phyloP scores from a whole-genome alignment of 2,113 vertebrate species.

The Odocoileus virginianus region DNA sequence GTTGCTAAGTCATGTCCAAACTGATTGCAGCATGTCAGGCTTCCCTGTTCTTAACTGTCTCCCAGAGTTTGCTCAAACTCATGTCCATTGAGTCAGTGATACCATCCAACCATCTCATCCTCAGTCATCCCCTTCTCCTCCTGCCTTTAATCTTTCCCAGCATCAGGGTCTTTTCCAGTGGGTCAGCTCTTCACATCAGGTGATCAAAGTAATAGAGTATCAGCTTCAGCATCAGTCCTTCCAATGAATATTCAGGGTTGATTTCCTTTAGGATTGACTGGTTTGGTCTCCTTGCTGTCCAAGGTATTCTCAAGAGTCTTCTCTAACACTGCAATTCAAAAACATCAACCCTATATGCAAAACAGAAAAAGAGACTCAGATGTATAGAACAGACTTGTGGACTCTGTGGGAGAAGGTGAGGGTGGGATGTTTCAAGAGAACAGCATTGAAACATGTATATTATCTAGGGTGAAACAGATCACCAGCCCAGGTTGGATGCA shows the following conservation, averaged over 20 bases:
- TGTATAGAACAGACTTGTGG: too few species aligned
- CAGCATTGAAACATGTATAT: too few species aligned
- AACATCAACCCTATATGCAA: background rate
- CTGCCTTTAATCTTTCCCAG: background rate
- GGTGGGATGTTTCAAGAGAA: too few species aligned
- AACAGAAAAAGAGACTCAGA: too few species aligned
- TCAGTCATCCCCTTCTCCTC: background rate
- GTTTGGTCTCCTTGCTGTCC: background rate
- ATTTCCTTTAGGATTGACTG: background rate
- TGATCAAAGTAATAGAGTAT: background rate
- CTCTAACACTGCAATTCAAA: background rate
- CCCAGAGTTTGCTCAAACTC: background rate
- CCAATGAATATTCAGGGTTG: background rate
- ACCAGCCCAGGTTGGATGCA: too few species aligned
- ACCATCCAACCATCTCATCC: background rate
- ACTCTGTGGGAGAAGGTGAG: too few species aligned
- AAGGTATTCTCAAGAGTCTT: background rate
- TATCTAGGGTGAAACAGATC: too few species aligned
- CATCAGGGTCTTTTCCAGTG: background rate
- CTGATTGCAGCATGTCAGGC: background rate
- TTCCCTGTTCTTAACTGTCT: background rate
- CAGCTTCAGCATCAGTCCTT: background rate
- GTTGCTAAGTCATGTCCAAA: background rate
- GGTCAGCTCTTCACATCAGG: background rate
- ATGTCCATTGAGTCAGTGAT: background rate